Conservation (phyloP, 2,113 vertebrate species). For the Corythoichthys haematopterus region DNA sequence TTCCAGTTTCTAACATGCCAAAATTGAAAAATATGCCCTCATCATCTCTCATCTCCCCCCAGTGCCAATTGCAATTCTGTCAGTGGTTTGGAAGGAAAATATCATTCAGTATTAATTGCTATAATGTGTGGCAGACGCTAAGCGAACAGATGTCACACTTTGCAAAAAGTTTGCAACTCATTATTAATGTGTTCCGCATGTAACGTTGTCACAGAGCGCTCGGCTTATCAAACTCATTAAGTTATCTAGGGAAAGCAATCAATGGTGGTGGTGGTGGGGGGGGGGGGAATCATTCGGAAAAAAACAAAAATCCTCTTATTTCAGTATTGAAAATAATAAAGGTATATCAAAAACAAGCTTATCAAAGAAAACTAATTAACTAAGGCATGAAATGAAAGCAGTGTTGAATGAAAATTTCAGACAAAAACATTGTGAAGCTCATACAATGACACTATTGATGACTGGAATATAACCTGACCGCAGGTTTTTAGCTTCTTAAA, state of each 20-base stretch:
- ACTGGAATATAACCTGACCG: slow-evolving; percentile 1
- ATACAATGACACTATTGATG: not conserved
- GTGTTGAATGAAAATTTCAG: no score
- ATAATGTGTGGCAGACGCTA: not conserved
- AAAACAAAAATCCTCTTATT: not conserved
- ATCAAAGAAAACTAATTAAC: not conserved
- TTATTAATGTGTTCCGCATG: not conserved
- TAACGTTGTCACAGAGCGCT: not conserved
- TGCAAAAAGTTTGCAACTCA: not conserved
- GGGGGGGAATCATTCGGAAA: no score
- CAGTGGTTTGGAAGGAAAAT: not conserved
- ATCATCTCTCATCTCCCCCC: not conserved
- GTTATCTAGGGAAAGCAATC: slow-evolving; percentile 2
- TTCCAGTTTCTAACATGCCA: not conserved
- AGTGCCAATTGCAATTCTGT: not conserved
- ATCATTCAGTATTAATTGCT: not conserved
- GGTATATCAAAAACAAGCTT: not conserved
- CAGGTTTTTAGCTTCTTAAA: slow-evolving; percentile 15
- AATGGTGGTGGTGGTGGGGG: slow-evolving; percentile 2
- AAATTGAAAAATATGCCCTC: not conserved
- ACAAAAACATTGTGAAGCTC: no score
- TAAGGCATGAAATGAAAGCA: not conserved
- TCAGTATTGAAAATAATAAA: not conserved
- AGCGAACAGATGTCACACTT: slow-evolving; percentile 1
- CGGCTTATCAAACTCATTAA: not conserved